Evolutionary conservation across 2,113 vertebrate species (phyloP).

Genomic region (Odontesthes bonariensis): DNA sequence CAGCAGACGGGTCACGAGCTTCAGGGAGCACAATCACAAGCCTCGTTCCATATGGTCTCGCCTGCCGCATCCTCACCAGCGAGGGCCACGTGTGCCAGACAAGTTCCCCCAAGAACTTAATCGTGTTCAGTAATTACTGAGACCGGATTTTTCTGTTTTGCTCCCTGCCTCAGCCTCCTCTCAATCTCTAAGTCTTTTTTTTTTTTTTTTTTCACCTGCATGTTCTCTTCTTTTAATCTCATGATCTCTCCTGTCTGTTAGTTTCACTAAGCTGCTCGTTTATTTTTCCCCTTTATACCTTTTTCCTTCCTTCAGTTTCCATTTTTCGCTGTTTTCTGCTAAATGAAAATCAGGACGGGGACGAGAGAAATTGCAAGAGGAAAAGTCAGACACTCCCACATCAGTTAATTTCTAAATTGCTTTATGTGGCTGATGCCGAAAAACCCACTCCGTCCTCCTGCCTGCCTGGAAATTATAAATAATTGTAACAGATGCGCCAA

Average conservation of each 20-base stretch:
- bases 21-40: constrained; percentile 97
- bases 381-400: constrained; percentile 94
- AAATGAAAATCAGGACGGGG: constrained; percentile 86
- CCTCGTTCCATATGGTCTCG: constrained; percentile 99
- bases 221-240: constrained; percentile 40
- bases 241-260: constrained; percentile 19
- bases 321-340: constrained; percentile 78
- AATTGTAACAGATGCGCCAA: constrained; percentile 99
- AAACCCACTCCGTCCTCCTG: constrained; percentile 93
- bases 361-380: constrained; percentile 37
- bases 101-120: constrained; percentile 99
- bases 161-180: constrained; percentile 32
- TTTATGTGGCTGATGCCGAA: constrained; percentile 97
- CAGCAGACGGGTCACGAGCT: constrained; percentile 99
- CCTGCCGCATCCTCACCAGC: constrained; percentile 92
- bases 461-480: constrained; percentile 99
- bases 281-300: constrained; percentile 1
- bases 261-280: constrained; percentile 29
- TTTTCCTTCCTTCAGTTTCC: constrained; percentile 17
- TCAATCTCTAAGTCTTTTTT: constrained; percentile 45
- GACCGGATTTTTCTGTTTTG: constrained; percentile 71
- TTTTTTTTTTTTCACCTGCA: constrained; percentile 56
- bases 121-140: constrained; percentile 99
- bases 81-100: constrained; percentile 93
- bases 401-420: constrained; percentile 99